phyloP scores from a whole-genome alignment of 1,140 invertebrate species.

The Goniozus legneri region DNA sequence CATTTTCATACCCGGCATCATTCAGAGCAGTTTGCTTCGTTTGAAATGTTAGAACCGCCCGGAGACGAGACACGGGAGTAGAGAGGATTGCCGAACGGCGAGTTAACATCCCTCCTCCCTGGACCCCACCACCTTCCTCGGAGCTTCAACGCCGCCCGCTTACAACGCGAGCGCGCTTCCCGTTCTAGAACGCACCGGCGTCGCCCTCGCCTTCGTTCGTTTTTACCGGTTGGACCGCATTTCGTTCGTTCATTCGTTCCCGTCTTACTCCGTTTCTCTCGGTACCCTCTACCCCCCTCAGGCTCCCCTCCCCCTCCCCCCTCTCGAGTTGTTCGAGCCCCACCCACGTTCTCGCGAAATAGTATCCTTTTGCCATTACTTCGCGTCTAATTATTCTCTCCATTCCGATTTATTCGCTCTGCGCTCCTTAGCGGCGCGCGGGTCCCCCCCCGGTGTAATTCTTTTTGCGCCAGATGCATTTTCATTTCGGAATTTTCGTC shows the following conservation, averaged over 20 bases:
- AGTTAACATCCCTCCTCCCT: constrained; percentile 29
- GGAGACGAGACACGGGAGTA: constrained; percentile 12
- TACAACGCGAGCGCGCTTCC: not conserved
- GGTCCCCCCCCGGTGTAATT: too few species aligned
- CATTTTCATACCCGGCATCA: constrained; percentile 47
- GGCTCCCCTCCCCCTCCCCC: constrained; percentile 18
- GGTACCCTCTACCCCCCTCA: constrained; percentile 21
- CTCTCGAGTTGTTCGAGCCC: constrained; percentile 6
- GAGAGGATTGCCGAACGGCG: constrained; percentile 29
- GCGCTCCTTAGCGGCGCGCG: too few species aligned
- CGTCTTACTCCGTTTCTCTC: not conserved
- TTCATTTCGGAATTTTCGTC: too few species aligned
- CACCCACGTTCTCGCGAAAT: not conserved
- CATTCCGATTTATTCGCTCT: too few species aligned
- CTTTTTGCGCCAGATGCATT: too few species aligned
- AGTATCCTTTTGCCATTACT: too few species aligned
- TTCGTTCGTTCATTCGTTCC: constrained; percentile 16
- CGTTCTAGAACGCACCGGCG: not conserved
- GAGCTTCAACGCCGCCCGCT: not conserved
- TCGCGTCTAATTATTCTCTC: too few species aligned
- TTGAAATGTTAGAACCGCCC: constrained; percentile 1
- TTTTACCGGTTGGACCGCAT: constrained; percentile 30
- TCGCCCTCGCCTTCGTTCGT: not conserved
- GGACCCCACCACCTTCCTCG: not conserved
- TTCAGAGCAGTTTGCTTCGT: constrained; percentile 32